phyloP scores from a whole-genome alignment of 2,113 vertebrate species.

The Labeo catla region DNA sequence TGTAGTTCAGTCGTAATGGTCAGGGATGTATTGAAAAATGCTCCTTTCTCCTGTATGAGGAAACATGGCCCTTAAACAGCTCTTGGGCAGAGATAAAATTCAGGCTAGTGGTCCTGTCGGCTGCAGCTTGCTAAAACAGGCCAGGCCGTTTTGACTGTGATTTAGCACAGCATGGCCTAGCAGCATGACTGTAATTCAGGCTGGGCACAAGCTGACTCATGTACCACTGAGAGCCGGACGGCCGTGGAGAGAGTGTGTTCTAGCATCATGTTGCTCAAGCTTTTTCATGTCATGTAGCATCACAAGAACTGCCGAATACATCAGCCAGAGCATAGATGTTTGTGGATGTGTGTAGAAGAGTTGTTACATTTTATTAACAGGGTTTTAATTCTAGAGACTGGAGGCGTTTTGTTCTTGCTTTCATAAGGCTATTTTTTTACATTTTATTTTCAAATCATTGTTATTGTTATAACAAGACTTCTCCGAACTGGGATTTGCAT shows the following conservation, averaged over 20 bases:
- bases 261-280: neutral
- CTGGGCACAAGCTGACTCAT: slow-evolving; percentile 33
- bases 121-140: slow-evolving; percentile 7
- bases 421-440: neutral
- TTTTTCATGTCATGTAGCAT: slow-evolving; percentile 24
- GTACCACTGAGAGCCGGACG: neutral
- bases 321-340: slow-evolving; percentile 1
- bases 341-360: neutral
- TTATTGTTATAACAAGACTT: neutral
- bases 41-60: neutral
- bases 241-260: slow-evolving; percentile 5
- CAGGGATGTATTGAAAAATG: slow-evolving; percentile 13
- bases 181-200: slow-evolving; percentile 18
- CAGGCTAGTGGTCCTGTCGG: neutral
- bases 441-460: neutral
- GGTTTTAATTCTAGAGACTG: neutral
- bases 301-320: neutral
- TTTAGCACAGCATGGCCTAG: slow-evolving; percentile 40
- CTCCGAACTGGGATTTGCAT: neutral
- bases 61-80: neutral
- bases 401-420: neutral
- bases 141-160: slow-evolving; percentile 35
- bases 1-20: slow-evolving; percentile 11
- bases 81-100: slow-evolving; percentile 11
- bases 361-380: neutral